Evolutionary conservation across 2,113 vertebrate species (phyloP), one percentile per base, ranked within the genome.

Genomic region (Silurus meridionalis): DNA sequence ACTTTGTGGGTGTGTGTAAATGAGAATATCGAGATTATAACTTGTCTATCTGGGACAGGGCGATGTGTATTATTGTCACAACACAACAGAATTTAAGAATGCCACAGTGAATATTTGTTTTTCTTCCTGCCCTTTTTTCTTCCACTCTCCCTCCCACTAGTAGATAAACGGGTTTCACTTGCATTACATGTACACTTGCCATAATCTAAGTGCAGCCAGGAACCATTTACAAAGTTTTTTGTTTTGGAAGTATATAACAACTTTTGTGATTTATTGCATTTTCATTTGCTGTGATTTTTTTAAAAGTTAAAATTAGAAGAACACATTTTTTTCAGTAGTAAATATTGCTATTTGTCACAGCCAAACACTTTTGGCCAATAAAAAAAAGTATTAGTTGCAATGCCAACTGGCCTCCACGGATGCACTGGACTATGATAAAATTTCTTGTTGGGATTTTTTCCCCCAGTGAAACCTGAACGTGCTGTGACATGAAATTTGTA

Each of bases 291-390:
- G 8, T 75, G 48, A 75, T 0, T 55, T 5, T 9, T 72, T 61
- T 60, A 10, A 37, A 66, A 60, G 46, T 23, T 25, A 85, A 77
- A 67, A 0, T 14, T 5, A 37, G 61, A 8, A 23, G 8, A 50
- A 7, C 17, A 9, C 75, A 53, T 63, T 86, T 87, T 11, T 69
- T 86, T 84, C 80, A 86, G 87, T 87, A 90, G 92, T 90, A 90
- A 93, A 94, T 94, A 94, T 92, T 93, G 91, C 48, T 88, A 85
- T 87, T 92, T 90, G 85, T 28, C 72, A 66, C 78, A 58, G 50
- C 15, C n/a, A 21, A 57, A 69, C 46, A 28, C 23, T 48, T 52
- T 10, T 52, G 2, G 69, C 8, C 69, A 17, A 71, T 48, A 11
- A 69, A n/a, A n/a, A 75, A 55, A 77, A 6, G 6, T 15, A 55